Conservation (phyloP, 2,797 vertebrate species). For the Esox masquinongy region DNA sequence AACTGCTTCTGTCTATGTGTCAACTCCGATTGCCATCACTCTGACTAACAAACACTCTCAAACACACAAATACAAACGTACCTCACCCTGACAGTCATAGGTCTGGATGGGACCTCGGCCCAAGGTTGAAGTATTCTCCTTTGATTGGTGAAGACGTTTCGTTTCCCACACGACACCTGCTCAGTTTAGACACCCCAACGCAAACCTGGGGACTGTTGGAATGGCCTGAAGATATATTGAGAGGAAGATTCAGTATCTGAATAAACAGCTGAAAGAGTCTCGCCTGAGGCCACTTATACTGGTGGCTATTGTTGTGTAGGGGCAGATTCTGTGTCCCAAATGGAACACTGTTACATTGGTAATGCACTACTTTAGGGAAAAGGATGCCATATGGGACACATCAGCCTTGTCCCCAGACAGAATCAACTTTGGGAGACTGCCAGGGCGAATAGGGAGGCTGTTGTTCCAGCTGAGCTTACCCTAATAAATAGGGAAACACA, state of each 20-base stretch:
- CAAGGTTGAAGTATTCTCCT: conserved; percentile 7
- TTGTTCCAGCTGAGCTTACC: conserved; percentile 36
- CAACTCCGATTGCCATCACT: background rate
- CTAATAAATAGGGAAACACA: conserved; percentile 12
- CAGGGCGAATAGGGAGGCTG: conserved; percentile 43
- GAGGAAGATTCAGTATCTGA: background rate
- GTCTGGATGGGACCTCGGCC: background rate
- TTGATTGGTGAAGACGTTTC: conserved; percentile 13
- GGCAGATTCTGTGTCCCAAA: conserved; percentile 25
- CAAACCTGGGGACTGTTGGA: background rate
- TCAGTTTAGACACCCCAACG: background rate
- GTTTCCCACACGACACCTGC: background rate
- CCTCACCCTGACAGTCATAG: background rate
- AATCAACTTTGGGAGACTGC: conserved; percentile 48
- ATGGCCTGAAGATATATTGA: background rate
- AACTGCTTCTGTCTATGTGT: conserved; percentile 8
- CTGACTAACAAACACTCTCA: background rate
- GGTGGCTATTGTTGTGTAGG: conserved; percentile 47
- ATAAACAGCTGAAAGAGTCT: background rate
- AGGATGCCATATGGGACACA: background rate
- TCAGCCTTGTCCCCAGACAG: conserved; percentile 40
- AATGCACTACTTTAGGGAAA: background rate
- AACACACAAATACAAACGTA: too few relatives aligned
- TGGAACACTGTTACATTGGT: background rate
- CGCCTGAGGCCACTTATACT: background rate